Evolutionary conservation across 2,113 vertebrate genomes (phyloP).

Genomic region (Sporophila hypoxantha): DNA sequence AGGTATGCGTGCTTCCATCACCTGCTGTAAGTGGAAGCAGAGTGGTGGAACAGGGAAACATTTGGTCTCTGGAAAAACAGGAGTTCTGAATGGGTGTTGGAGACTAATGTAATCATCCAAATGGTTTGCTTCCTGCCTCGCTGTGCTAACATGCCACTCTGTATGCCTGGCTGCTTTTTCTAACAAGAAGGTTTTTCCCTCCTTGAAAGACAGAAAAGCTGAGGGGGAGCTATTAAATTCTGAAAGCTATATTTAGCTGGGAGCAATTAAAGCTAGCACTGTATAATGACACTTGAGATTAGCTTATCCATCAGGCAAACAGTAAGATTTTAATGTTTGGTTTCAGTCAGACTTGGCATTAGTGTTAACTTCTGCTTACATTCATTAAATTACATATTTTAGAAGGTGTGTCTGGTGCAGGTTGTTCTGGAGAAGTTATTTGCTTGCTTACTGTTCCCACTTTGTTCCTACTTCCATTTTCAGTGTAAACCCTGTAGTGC

Average conservation of each 20-base stretch:
- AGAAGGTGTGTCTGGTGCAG: background rate
- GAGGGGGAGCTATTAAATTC: background rate
- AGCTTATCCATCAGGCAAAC: background rate
- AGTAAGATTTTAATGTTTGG: background rate
- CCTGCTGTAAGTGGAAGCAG: background rate
- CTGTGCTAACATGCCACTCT: background rate
- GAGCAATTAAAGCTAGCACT: conserved; percentile 6
- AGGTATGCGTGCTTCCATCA: background rate
- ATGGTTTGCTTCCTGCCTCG: background rate
- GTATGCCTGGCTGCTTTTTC: background rate
- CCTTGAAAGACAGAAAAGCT: background rate
- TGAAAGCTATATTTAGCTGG: conserved; percentile 2
- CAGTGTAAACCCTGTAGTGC: background rate
- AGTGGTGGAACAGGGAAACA: background rate
- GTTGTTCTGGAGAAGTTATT: background rate
- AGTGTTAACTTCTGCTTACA: background rate
- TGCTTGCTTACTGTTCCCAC: background rate
- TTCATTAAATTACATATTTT: background rate
- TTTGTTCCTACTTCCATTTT: background rate
- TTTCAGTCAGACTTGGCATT: background rate
- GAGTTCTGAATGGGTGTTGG: background rate
- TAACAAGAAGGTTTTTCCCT: background rate
- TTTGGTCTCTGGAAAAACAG: background rate
- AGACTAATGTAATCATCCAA: background rate
- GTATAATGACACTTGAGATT: background rate